A percentile compares a stretch with the other conserved stretches of the same genome.
phyloP scores from a whole-genome alignment of 2,888 invertebrate species.

The Drosophila maculinotata region DNA sequence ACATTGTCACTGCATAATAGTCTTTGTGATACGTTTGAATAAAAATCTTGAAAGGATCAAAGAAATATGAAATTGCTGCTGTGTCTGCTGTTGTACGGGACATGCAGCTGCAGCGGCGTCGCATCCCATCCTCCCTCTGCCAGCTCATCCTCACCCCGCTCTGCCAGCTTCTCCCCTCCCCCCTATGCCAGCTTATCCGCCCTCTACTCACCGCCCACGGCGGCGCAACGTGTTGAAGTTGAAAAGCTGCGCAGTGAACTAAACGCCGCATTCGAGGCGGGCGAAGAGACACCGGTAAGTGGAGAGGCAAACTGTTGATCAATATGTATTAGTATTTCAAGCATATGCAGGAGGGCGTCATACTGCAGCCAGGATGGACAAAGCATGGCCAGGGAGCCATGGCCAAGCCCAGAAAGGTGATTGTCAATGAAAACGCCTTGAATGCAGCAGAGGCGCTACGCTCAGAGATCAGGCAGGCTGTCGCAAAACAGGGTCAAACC shows the following conservation, averaged over 20 bases:
- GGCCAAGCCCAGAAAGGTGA: constrained; percentile 58
- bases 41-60: neutral
- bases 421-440: constrained; percentile 61
- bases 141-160: neutral
- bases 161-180: neutral
- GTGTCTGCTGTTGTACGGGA: constrained; percentile 26
- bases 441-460: constrained; percentile 49
- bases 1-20: constrained; percentile 13
- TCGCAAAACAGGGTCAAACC: constrained; percentile 45
- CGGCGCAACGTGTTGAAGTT: constrained; percentile 64
- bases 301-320: no score
- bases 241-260: constrained; percentile 77
- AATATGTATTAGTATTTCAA: neutral
- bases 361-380: constrained; percentile 83
- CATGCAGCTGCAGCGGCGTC: constrained; percentile 13
- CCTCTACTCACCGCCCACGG: no score
- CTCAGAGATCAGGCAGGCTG: constrained; percentile 53
- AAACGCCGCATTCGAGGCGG: constrained; percentile 65
- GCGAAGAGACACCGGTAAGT: constrained; percentile 46
- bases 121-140: no score
- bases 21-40: constrained; percentile 1
- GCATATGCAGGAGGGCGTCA: constrained; percentile 55
- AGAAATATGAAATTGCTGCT: constrained; percentile 35
- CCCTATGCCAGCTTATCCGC: neutral
- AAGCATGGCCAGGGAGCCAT: constrained; percentile 14